Evolutionary conservation across 2,113 vertebrate genomes (phyloP).

Genomic region (Isichthys henryi): DNA sequence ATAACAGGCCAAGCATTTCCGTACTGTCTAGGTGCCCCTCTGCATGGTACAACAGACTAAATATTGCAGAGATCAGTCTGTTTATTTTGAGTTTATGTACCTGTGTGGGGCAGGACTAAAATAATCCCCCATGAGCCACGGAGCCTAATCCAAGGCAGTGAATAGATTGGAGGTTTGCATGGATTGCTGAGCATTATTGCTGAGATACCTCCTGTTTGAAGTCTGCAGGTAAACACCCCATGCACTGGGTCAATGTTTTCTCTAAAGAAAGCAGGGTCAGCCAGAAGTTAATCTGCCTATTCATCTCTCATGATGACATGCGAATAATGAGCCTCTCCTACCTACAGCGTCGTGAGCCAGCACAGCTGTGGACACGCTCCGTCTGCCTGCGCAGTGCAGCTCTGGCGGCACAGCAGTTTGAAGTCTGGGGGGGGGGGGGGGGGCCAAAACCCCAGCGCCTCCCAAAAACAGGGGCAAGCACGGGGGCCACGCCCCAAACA

Average conservation of each 20-base stretch:
- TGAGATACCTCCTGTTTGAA: slow-evolving; percentile 21
- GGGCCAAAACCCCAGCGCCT: slow-evolving; percentile 28
- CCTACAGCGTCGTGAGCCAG: neutral
- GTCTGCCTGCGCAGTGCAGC: neutral
- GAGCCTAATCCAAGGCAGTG: neutral
- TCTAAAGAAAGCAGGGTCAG: slow-evolving; percentile 46
- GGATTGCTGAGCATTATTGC: neutral
- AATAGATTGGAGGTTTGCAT: neutral
- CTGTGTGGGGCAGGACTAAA: neutral
- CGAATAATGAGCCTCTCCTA: slow-evolving; percentile 16
- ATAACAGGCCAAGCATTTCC: neutral
- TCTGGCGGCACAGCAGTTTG: slow-evolving; percentile 12
- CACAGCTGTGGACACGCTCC: slow-evolving; percentile 15
- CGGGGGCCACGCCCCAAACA: too few relatives aligned
- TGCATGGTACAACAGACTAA: neutral
- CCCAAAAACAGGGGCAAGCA: too few relatives aligned
- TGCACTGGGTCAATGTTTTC: slow-evolving; percentile 25
- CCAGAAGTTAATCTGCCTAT: slow-evolving; percentile 52
- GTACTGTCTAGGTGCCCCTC: neutral
- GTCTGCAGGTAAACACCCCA: slow-evolving; percentile 47
- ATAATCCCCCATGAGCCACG: neutral
- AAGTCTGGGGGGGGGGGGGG: neutral
- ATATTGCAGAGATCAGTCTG: neutral
- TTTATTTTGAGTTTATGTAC: neutral
- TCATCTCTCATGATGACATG: slow-evolving; percentile 44